Base-by-base conservation (phyloP, 2,888 invertebrate genomes). In the Eupithecia abbreviata region DNA sequence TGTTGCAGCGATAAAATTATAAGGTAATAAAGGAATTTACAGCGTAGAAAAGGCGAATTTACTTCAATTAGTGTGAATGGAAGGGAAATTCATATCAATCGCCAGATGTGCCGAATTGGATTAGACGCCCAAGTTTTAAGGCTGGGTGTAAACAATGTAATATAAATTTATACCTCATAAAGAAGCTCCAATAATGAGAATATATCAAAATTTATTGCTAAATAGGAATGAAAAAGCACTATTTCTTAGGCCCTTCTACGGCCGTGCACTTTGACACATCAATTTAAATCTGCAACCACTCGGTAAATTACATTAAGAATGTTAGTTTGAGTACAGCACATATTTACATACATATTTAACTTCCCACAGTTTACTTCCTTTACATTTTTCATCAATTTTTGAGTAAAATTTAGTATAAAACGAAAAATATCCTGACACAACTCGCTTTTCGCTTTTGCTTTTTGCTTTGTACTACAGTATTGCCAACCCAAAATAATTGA, bases 371-470 rank as follows among this genome's bases (percentile, higher is more conserved):
- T 75, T 74, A 74, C 83, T 82, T 84, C 86, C 84, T 88, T 90
- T 87, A 89, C 91, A 93, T 90, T 87, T 88, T 84, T 84, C 83
- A 86, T 84, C 47, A 67, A 75, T 73, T 76, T 71, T 65, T 67
- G 10, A 41, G 66, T 73, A 77, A 77, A 87, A 79, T 83, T 81
- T 81, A 86, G 84, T 87, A 90, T 87, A 92, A 94, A 94, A 90
- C 89, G 92, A 90, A 92, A 88, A 88, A 90, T 84, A 88, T 89
- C 89, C 88, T 93, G 91, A 93, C 93, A 93, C 91, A 91, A 91
- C 88, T 92, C 87, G 91, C 91, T 92, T 69, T 69, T 69, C 67
- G 67, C 67, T 67, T 66, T 67, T 67, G 68, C 45, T 68, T 68
- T 68, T 93, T 93, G 93, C 93, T 94, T 93, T 94, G 91, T 92